Evolutionary conservation across 2,888 invertebrate species (phyloP).

Genomic region (Desoria tigrina): DNA sequence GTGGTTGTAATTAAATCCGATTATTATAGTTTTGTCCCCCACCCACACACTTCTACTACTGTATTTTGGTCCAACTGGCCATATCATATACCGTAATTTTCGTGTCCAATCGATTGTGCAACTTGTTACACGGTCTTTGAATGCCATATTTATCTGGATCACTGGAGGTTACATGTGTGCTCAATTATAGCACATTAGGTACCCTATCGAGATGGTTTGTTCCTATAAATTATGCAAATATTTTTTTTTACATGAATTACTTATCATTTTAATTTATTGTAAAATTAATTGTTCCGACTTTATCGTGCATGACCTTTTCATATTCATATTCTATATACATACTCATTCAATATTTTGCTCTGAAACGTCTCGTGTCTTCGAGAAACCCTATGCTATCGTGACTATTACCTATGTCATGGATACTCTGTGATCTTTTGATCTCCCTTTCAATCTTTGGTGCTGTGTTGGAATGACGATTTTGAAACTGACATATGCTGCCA

Average conservation of each 20-base stretch:
- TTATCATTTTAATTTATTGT: too few species aligned
- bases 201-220: slow-evolving; percentile 3
- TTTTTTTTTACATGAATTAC: not conserved
- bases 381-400: too few species aligned
- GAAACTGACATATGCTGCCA: not conserved
- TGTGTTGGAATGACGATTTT: slow-evolving; percentile 3
- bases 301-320: not conserved
- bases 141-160: not conserved
- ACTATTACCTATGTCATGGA: too few species aligned
- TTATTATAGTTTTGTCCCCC: slow-evolving; percentile 3
- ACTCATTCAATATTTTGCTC: too few species aligned
- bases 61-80: not conserved
- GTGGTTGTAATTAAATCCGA: not conserved
- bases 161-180: slow-evolving; percentile 4
- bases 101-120: not conserved
- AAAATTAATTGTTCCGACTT: not conserved
- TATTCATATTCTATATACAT: too few species aligned
- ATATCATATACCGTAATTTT: too few species aligned
- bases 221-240: not conserved
- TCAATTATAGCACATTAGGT: not conserved
- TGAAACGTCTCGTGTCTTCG: too few species aligned
- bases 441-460: slow-evolving; percentile 3
- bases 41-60: too few species aligned
- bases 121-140: not conserved
- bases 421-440: not conserved